These are phyloP conservation scores for Marmota flaviventris DNA, from an alignment of 2,113 vertebrate genomes.

Conservation along the genomic window DNA sequence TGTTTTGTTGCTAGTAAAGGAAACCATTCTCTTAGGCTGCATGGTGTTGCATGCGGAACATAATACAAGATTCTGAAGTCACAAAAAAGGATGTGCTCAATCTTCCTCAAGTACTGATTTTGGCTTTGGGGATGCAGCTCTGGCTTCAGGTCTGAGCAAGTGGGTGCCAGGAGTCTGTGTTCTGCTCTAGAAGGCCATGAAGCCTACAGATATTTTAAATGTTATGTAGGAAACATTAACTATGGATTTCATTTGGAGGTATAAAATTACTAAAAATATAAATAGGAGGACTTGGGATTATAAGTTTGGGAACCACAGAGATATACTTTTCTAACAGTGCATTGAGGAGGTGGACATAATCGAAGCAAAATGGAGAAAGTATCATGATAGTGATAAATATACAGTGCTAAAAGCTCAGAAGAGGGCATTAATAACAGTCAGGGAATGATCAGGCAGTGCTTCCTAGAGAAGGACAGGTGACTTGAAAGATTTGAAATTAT, in stretches of 20 bases:
- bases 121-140: constrained; percentile 82
- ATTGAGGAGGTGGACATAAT: not conserved
- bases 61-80: constrained; percentile 87
- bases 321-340: not conserved
- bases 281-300: not conserved
- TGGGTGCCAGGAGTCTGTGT: not conserved
- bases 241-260: not conserved
- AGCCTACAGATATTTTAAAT: not conserved
- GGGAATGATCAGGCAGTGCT: not conserved
- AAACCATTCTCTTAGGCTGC: constrained; percentile 91
- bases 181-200: not conserved
- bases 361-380: not conserved
- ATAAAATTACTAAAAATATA: not conserved
- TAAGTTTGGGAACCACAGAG: not conserved
- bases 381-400: not conserved
- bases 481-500: not conserved
- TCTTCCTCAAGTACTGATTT: constrained; percentile 87
- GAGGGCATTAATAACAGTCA: not conserved
- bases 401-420: not conserved
- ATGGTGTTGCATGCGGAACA: constrained; percentile 92
- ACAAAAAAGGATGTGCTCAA: constrained; percentile 86
- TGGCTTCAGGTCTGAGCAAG: not conserved
- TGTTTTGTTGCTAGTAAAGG: constrained; percentile 92
- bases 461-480: not conserved
- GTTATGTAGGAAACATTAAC: not conserved